These are phyloP conservation scores for Poliocrania exsul DNA, from an alignment of 2,797 vertebrate species.

Conservation along the genomic window DNA sequence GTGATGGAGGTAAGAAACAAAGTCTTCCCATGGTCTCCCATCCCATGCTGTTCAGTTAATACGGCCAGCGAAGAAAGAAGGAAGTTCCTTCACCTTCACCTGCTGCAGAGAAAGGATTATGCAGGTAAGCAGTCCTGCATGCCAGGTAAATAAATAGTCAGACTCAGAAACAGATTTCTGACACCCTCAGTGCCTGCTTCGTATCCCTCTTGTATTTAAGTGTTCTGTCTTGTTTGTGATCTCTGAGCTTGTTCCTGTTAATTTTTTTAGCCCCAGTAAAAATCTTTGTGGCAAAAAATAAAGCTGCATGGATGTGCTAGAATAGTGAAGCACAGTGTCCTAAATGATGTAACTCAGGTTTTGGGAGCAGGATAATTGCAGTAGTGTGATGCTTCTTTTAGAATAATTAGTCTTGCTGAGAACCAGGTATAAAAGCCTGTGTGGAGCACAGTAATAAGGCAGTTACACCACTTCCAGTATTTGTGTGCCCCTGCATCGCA, in stretches of 20 bases:
- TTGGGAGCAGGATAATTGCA: slow-evolving; percentile 61
- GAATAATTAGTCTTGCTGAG: slow-evolving; percentile 61
- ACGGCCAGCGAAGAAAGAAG: not conserved
- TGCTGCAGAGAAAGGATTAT: not conserved
- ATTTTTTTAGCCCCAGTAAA: not conserved
- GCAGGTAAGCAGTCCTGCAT: not conserved
- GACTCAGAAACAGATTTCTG: not conserved
- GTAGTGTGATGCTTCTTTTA: slow-evolving; percentile 41
- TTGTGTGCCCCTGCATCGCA: not conserved
- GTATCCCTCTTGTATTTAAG: not conserved
- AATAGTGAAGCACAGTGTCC: slow-evolving; percentile 30
- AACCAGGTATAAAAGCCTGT: slow-evolving; percentile 43
- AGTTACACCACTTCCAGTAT: slow-evolving; percentile 61
- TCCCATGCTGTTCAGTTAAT: not conserved
- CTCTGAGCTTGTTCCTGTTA: not conserved
- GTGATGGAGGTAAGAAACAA: not conserved
- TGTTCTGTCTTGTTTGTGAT: not conserved
- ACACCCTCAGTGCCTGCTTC: not conserved
- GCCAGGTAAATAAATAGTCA: not conserved
- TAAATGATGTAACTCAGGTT: slow-evolving; percentile 58
- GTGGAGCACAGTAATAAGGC: slow-evolving; percentile 34
- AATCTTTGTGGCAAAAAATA: not conserved
- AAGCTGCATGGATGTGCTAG: not conserved
- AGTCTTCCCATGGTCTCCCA: not conserved
- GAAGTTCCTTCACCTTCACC: not conserved